Percentiles rank a stretch among this genome's conserved stretches.
These are phyloP conservation scores for Pangasianodon hypophthalmus DNA, from an alignment of 2,113 vertebrate genomes.

Conservation along the genomic window DNA sequence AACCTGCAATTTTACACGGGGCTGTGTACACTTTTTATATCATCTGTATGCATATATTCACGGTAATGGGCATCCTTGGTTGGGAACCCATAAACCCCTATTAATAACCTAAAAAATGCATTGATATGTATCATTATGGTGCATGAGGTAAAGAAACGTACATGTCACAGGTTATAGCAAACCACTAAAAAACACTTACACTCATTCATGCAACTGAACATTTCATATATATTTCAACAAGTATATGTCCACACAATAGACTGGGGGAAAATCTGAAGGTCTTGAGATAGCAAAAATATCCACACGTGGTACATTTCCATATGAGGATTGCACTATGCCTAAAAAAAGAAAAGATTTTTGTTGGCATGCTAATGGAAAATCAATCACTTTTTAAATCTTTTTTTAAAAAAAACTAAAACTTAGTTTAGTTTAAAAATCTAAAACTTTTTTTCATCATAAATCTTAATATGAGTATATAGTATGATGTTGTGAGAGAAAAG, in stretches of 20 bases:
- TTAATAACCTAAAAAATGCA: background rate
- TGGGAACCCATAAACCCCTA: background rate
- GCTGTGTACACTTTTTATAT: background rate
- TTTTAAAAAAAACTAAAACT: no score
- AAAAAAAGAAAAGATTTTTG: background rate
- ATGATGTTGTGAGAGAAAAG: background rate
- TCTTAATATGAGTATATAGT: background rate
- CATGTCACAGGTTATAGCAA: background rate
- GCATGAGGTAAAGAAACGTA: background rate
- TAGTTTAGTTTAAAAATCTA: no score
- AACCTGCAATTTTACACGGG: no score
- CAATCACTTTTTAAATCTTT: background rate
- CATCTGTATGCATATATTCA: background rate
- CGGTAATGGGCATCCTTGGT: background rate
- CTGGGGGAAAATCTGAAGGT: background rate
- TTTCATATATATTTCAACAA: background rate
- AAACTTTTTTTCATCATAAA: no score
- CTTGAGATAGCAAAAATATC: background rate
- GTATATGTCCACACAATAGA: background rate
- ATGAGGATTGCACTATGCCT: background rate
- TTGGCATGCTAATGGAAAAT: background rate
- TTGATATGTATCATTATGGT: background rate
- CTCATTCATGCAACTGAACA: background rate
- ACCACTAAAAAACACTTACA: background rate
- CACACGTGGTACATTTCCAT: background rate